Evolutionary conservation across 2,888 invertebrate genomes (phyloP), one percentile per base, ranked within the genome.

Genomic region (Parnassius mnemosyne): DNA sequence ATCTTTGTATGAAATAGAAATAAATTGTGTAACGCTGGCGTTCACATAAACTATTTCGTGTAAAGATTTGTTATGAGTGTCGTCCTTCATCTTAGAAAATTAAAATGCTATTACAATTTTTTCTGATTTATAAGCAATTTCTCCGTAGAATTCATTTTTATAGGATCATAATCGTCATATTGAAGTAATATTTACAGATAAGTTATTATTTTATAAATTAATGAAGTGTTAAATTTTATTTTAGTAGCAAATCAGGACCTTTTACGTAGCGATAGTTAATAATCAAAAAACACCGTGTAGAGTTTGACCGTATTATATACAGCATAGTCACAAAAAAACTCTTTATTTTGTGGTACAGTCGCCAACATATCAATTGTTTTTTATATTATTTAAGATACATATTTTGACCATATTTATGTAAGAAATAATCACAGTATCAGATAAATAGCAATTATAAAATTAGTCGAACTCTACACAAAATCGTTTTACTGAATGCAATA

Each of bases 211-310:
- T 47, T 58, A 52, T 34, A 54, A 11, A 43, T 20, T 44, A 43
- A 16, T n/a, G 13, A 13, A 53, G 13, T 41, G 51, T 51, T 50
- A 13, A 47, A 47, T 49, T 50, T 25, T 49, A 47, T 56, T 60
- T 50, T 52, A 16, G 25, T 54, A 60, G 44, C 60, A 61, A 61
- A 61, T 61, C 51, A 34, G 55, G 55, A 3, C 54, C 54, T 51
- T 61, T 55, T 41, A 41, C 13, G 9, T 54, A 43, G 54, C 13
- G 16, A 20, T 50, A 44, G 47, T 2, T 47, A 13, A 52, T n/a
- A 10, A 11, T 43, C 0, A 10, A n/a, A n/a, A 41, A 11, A 34
- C 9, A 41, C 34, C 34, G 25, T 50, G 55, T 54, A 49, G 60
- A 49, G 49, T 10, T 53, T 41, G 44, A 43, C 13, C 25, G 34